Percentiles rank a stretch among this genome's conserved stretches.
phyloP scores from a whole-genome alignment of 1,140 invertebrate genomes.

The Laupala kohalensis region DNA sequence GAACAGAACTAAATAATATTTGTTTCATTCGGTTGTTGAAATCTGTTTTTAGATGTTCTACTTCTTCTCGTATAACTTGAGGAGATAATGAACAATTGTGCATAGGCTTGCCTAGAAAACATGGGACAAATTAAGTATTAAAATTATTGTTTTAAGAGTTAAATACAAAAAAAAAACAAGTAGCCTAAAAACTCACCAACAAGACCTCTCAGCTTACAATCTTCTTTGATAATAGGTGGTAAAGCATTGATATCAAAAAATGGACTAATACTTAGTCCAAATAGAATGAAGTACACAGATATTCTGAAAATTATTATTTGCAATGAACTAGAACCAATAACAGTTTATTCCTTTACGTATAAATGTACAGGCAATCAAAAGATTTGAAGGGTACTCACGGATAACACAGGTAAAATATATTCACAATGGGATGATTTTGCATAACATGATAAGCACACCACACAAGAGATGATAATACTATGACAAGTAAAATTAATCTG shows the following conservation, averaged over 20 bases:
- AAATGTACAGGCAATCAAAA: no score
- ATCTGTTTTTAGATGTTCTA: constrained; percentile 67
- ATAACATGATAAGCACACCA: constrained; percentile 62
- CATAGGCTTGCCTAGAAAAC: constrained; percentile 35
- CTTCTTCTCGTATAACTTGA: constrained; percentile 64
- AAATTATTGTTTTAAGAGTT: neutral
- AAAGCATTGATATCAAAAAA: constrained; percentile 48
- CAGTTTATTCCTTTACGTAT: no score
- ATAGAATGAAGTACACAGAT: constrained; percentile 72
- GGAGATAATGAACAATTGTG: constrained; percentile 60
- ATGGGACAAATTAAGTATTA: neutral
- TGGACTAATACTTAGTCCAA: constrained; percentile 56
- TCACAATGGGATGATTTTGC: constrained; percentile 52
- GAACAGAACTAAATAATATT: constrained; percentile 76
- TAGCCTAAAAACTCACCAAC: constrained; percentile 1
- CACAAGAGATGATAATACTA: constrained; percentile 34
- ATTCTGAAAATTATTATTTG: constrained; percentile 49
- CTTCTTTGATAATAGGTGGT: constrained; percentile 31
- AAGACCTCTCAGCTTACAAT: neutral
- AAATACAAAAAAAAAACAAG: neutral
- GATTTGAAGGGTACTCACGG: constrained; percentile 62
- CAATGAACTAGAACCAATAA: no score
- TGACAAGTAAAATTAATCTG: constrained; percentile 37
- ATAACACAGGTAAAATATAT: constrained; percentile 71
- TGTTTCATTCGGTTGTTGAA: constrained; percentile 82